Base-by-base conservation (phyloP, 2,888 invertebrate species). In the Tillus elongatus region DNA sequence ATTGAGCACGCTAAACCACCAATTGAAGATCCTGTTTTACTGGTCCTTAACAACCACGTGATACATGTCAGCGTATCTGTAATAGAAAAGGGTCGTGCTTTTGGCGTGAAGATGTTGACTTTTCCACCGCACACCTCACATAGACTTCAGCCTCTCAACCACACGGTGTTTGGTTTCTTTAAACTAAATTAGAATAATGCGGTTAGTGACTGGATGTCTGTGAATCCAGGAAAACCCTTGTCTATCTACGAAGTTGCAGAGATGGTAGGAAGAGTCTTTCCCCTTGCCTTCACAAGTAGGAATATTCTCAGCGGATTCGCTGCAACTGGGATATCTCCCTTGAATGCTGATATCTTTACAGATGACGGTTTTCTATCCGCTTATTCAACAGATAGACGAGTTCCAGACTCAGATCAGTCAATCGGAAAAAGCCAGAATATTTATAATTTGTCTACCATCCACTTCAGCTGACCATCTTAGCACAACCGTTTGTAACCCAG, bases 131-230 rank as follows among this genome's bases (percentile, higher is more conserved):
- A 29, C 11, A 29, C 12, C 4, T 29, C 30, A 29, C 30, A 29
- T 10, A 29, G 30, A 11, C 30, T 29, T 10, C 30, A 29, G 30
- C 30, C 30, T 9, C 30, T 29, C 8, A 10, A 29, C 30, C 30
- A 10, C 12, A 29, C 30, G 11, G 30, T 29, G 8, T 29, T 29
- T 29, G 9, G 30, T n/a, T n/a, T n/a, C n/a, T n/a, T n/a, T 10
- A 10, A 9, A 29, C 6, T 29, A 10, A 29, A 29, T 9, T 29
- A 10, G 9, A 9, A 29, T 29, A 29, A 11, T 6, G 30, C 30
- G 8, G 12, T 29, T 10, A 19, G n/a, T 19, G 24, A 19, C 24
- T 19, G 24, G 24, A 19, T 19, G 24, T 8, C 6, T 8, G n/a
- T n/a, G 6, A 19, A 19, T 19, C 24, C 24, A 8, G 24, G n/a